Conservation (phyloP, 2,888 invertebrate species). For the Tipula helvola region DNA sequence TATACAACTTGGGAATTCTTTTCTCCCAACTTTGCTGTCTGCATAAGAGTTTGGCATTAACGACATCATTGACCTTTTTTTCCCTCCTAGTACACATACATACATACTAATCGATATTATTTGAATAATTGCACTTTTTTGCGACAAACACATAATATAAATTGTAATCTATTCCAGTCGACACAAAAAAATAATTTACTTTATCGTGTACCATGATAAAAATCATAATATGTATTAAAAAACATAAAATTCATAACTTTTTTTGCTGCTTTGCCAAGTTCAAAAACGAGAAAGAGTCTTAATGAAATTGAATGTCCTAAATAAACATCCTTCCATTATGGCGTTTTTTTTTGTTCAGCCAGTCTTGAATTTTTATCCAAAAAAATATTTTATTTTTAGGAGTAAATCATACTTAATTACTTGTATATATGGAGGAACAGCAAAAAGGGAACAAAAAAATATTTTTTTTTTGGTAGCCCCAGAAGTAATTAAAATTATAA, state of each 20-base stretch:
- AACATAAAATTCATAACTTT: background rate
- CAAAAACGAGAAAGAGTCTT: background rate
- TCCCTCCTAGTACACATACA: background rate
- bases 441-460: background rate
- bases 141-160: background rate
- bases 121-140: background rate
- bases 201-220: background rate
- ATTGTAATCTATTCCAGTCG: background rate
- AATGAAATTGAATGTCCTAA: background rate
- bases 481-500: background rate
- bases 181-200: background rate
- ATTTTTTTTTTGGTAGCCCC: background rate
- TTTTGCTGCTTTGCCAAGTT: background rate
- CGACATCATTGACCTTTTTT: background rate
- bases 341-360: background rate
- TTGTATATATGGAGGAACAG: background rate
- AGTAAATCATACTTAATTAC: background rate
- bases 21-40: background rate
- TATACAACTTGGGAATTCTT: background rate
- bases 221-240: background rate
- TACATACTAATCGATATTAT: background rate
- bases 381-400: background rate
- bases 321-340: background rate
- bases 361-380: background rate
- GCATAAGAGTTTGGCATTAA: background rate